Evolutionary conservation across 2,888 invertebrate species (phyloP).

Genomic region (Leptopilina syphax): DNA sequence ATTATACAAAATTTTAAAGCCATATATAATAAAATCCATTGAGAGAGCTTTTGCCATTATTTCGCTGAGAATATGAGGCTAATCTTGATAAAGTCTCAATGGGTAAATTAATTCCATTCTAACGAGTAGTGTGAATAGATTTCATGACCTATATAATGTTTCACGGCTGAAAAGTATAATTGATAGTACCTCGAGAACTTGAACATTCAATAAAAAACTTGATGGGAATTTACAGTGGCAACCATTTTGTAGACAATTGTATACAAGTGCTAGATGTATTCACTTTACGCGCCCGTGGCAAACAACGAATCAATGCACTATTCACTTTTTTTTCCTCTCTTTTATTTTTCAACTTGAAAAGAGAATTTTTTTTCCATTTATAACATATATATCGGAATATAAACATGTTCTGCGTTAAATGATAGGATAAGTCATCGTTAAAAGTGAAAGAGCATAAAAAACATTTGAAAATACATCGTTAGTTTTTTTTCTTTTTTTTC

Average conservation of each 20-base stretch:
- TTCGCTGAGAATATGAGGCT: neutral
- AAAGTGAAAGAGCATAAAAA: slow-evolving; percentile 14
- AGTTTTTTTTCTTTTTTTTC: too few relatives aligned
- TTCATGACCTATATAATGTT: slow-evolving; percentile 30
- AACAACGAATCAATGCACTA: slow-evolving; percentile 50
- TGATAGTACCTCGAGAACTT: neutral
- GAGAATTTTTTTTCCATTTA: slow-evolving; percentile 40
- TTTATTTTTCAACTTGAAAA: slow-evolving; percentile 46
- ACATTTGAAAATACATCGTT: neutral
- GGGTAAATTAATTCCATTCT: slow-evolving; percentile 10
- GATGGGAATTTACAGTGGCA: slow-evolving; percentile 68
- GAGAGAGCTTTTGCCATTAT: neutral
- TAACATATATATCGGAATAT: slow-evolving; percentile 38
- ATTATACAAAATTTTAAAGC: neutral
- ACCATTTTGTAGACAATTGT: slow-evolving; percentile 64
- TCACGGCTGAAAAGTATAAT: slow-evolving; percentile 13
- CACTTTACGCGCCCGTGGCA: slow-evolving; percentile 50
- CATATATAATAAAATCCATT: slow-evolving; percentile 2
- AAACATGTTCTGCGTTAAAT: neutral
- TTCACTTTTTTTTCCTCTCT: slow-evolving; percentile 43
- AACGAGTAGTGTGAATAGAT: slow-evolving; percentile 31
- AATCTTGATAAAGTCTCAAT: neutral
- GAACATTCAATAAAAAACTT: slow-evolving; percentile 68
- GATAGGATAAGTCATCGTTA: slow-evolving; percentile 40
- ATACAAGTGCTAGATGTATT: slow-evolving; percentile 58